These are phyloP conservation scores for Xanthia togata DNA, from an alignment of 2,888 invertebrate species.

Conservation along the genomic window DNA sequence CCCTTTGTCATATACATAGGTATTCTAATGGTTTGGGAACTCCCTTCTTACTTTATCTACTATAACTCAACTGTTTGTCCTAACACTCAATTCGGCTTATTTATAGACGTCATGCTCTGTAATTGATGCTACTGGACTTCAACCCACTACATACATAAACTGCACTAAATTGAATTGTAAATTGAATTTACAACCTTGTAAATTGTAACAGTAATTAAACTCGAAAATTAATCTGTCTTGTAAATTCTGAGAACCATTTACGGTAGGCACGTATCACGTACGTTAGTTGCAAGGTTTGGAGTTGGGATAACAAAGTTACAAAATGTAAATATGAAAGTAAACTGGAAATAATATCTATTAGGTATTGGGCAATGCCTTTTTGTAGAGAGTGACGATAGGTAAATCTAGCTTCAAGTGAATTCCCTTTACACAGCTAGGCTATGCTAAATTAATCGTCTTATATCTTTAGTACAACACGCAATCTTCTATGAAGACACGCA, in stretches of 20 bases:
- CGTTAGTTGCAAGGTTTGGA: constrained; percentile 13
- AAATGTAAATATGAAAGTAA: constrained; percentile 11
- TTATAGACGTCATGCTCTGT: constrained; percentile 1
- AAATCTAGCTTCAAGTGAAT: background rate
- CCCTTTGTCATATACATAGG: no score
- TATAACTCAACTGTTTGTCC: background rate
- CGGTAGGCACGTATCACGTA: constrained; percentile 16
- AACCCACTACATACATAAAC: constrained; percentile 22
- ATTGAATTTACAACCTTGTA: constrained; percentile 50
- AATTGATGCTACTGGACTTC: constrained; percentile 33
- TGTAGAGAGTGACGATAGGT: background rate
- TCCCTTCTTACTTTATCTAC: no score
- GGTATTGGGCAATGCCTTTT: background rate
- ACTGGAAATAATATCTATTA: background rate
- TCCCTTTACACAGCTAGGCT: background rate
- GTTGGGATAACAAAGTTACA: constrained; percentile 17
- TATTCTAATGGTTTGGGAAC: no score
- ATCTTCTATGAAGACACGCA: constrained; percentile 17
- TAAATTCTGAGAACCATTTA: constrained; percentile 34
- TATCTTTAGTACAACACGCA: constrained; percentile 21
- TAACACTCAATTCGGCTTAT: background rate
- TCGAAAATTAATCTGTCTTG: constrained; percentile 48
- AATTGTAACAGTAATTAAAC: constrained; percentile 46
- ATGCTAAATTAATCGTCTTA: background rate
- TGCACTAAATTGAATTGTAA: constrained; percentile 17